phyloP scores from a whole-genome alignment of 2,113 vertebrate genomes.

The Elachura formosa region DNA sequence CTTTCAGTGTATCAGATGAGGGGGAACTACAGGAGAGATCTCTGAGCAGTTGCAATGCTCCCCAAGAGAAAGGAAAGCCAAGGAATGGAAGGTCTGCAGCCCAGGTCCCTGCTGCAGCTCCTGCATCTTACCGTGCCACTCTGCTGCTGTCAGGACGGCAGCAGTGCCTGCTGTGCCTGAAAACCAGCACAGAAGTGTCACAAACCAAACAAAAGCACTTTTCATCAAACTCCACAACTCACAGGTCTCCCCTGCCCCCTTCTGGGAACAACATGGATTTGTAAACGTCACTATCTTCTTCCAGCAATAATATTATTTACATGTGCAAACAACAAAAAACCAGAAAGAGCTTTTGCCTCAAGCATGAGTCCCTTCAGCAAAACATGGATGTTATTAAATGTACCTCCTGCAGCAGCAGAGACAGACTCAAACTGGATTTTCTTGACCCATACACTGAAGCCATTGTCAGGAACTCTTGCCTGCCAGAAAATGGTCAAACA shows the following conservation, averaged over 20 bases:
- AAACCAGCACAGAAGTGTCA: background rate
- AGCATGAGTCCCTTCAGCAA: background rate
- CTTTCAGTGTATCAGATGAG: background rate
- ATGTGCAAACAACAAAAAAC: background rate
- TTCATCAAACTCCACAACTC: background rate
- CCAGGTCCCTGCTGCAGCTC: background rate
- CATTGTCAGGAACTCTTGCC: background rate
- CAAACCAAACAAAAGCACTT: background rate
- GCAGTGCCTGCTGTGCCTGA: background rate
- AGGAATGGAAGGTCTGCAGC: background rate
- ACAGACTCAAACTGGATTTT: background rate
- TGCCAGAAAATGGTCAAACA: background rate
- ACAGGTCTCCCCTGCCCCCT: conserved; percentile 47
- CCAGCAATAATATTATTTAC: background rate
- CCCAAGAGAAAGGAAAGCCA: background rate
- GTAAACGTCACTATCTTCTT: background rate
- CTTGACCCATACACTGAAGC: background rate
- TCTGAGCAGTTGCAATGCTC: background rate
- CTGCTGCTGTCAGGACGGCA: background rate
- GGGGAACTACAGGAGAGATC: background rate
- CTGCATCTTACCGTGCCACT: background rate
- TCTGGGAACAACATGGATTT: conserved; percentile 45
- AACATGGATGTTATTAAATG: background rate
- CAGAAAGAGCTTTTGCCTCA: background rate
- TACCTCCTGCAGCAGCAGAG: background rate